Evolutionary conservation across 53 echinoderm and acorn worm species (phyloP), one percentile per base, ranked within the genome.

Genomic region (Hippasteria phrygiana): DNA sequence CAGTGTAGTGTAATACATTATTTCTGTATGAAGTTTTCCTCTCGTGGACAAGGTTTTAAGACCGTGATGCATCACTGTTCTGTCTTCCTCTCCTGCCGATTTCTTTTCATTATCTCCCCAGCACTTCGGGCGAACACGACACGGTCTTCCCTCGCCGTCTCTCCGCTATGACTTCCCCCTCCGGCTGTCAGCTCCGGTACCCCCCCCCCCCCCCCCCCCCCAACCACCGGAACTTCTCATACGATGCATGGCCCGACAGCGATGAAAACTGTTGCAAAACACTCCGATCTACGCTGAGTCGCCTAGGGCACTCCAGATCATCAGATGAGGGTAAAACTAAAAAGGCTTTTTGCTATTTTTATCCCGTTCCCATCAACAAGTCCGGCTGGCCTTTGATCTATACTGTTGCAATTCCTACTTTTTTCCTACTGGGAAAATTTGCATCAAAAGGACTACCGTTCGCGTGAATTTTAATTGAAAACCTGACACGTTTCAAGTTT

Each of bases 91-190:
- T 48, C 62, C 50, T n/a, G 85, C 75, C 31, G 64, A 80, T 64
- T 41, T 37, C 43, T 83, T 83, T 69, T 83, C 83, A 83, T 83
- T 69, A 83, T 80, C 63, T 64, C 1, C 83, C 67, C 83, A 22
- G 69, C 53, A 85, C 85, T 71, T n/a, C 70, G 22, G 85, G 85
- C 85, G 24, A 85, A 71, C 85, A 85, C 85, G 85, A 85, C 85
- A 85, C 85, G 51, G 71, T 70, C 31, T 38, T 17, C 41, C 29
- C 75, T 27, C 9, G 75, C 47, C 22, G 20, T 67, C 27, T 33
- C 36, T 31, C 33, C 59, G 34, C 34, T 67, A n/a, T n/a, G n/a
- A n/a, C n/a, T n/a, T n/a, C n/a, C 35, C 11, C 36, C 37, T 33
- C 37, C 22, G 4, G 14, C 69, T 8, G 34, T 17, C 12, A 33